A percentile compares a stretch with the other conserved stretches of the same genome.
These are phyloP conservation scores for Megaceryle maxima DNA, from an alignment of 2,113 vertebrate species.

Conservation along the genomic window DNA sequence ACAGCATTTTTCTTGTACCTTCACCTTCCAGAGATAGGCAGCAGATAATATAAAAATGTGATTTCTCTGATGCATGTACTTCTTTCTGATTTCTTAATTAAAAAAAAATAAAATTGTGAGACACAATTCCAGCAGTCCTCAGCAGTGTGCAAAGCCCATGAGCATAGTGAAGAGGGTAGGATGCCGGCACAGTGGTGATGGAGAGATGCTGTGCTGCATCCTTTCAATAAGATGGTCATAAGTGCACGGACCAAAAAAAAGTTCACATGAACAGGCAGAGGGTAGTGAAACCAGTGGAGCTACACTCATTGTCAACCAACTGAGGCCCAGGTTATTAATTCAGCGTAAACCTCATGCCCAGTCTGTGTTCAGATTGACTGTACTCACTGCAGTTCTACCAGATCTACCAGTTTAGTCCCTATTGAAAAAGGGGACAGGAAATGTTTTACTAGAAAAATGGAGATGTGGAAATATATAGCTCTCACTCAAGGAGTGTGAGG, in stretches of 20 bases:
- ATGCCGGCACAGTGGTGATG: background rate
- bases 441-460: background rate
- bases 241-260: background rate
- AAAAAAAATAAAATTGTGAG: background rate
- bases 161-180: background rate
- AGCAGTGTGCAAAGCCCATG: background rate
- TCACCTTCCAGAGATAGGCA: background rate
- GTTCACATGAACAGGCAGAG: background rate
- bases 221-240: background rate
- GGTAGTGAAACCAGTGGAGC: background rate
- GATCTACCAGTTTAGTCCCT: background rate
- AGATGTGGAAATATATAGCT: background rate
- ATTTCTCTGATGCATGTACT: background rate
- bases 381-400: rapidly evolving
- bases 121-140: background rate
- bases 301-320: background rate
- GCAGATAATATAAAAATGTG: background rate
- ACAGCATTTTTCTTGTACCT: background rate
- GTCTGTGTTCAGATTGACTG: background rate
- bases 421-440: background rate
- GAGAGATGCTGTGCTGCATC: background rate
- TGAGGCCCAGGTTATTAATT: background rate
- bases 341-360: background rate
- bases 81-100: background rate
- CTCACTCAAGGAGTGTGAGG: background rate